Conservation (phyloP, 2,113 vertebrate genomes). For the Artemisiospiza belli region DNA sequence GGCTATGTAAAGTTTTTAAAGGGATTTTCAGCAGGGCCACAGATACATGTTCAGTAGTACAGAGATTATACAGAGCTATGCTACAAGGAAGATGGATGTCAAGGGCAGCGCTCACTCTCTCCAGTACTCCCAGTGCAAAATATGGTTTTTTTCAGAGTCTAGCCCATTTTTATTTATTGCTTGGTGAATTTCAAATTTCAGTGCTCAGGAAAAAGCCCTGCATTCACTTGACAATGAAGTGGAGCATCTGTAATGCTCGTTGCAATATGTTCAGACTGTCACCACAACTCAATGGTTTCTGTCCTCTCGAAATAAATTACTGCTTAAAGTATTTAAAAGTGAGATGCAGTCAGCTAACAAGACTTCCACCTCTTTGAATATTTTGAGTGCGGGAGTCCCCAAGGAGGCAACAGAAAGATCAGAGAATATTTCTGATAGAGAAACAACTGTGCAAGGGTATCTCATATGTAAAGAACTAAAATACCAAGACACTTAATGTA, state of each 20-base stretch:
- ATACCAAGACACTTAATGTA: neutral
- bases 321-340: neutral
- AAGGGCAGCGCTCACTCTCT: neutral
- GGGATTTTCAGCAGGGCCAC: neutral
- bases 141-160: neutral
- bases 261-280: neutral
- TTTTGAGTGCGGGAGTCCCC: neutral
- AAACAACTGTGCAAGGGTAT: neutral
- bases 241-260: neutral
- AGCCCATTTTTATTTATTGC: neutral
- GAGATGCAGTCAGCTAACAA: neutral
- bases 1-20: neutral
- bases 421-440: neutral
- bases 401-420: constrained; percentile 1
- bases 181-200: neutral
- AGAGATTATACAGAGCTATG: neutral
- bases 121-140: neutral
- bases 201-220: neutral
- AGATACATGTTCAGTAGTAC: neutral
- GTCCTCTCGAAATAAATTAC: constrained; percentile 3
- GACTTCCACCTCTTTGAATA: neutral
- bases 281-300: neutral
- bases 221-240: neutral
- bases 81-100: neutral
- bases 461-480: neutral